Conservation (phyloP, 2,797 vertebrate genomes). For the Sylvia borin region DNA sequence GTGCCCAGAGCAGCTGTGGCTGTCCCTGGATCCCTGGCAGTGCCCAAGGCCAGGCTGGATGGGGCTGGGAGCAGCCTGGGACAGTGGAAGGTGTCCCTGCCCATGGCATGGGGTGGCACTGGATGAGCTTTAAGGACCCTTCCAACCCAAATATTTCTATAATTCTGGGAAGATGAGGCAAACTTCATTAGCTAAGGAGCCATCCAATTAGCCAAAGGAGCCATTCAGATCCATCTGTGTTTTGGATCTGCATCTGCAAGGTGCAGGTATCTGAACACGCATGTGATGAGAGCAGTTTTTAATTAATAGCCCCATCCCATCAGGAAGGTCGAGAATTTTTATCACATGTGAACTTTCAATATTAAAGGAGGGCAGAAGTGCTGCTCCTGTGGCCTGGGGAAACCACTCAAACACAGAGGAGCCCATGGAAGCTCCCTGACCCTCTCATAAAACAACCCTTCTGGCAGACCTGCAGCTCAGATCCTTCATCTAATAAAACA, state of each 20-base stretch:
- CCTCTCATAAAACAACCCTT: not conserved
- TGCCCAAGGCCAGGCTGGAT: not conserved
- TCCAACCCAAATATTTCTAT: not conserved
- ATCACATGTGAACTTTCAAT: not conserved
- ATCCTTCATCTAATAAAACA: not conserved
- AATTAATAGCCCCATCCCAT: not conserved
- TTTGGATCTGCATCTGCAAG: not conserved
- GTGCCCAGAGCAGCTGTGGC: not conserved
- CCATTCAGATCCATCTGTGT: not conserved
- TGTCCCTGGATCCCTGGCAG: not conserved
- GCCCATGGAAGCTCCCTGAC: not conserved
- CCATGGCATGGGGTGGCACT: not conserved
- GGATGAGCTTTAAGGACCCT: not conserved
- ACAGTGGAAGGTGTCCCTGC: not conserved
- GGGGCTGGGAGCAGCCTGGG: rapidly evolving
- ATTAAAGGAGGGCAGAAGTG: not conserved
- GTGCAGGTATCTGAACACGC: not conserved
- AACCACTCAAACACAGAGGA: rapidly evolving
- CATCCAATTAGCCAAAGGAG: not conserved
- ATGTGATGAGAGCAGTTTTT: not conserved
- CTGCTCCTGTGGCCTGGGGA: not conserved
- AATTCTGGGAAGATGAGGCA: not conserved
- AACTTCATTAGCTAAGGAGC: not conserved
- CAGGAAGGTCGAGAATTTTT: not conserved
- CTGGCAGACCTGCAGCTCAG: not conserved